Base-by-base conservation (phyloP, 2,888 invertebrate species). In the Sphecodes monilicornis region DNA sequence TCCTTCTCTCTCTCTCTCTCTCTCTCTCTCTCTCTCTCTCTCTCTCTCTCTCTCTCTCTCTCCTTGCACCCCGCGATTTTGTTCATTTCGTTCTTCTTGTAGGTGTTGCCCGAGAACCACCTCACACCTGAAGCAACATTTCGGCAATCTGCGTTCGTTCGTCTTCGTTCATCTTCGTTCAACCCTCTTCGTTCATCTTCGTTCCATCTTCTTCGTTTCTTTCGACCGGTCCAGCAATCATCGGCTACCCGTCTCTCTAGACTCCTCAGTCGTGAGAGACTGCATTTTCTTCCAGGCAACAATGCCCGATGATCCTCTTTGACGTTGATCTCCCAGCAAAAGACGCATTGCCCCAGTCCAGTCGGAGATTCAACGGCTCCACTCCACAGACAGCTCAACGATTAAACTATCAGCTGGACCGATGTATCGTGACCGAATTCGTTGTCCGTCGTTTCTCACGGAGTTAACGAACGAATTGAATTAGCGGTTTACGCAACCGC, bases 71-170 rank as follows among this genome's bases (percentile, higher is more conserved):
- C 36, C 76, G 75, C 36, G 16, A 81, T 66, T 68, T 43, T 13
- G 64, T 71, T 26, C 64, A 41, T 8, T 22, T 50, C 22, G 3
- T 75, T 29, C 60, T 60, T 13, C 57, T 46, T 57, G 73, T 78
- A 72, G 86, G 88, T 88, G 88, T 80, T 78, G 69, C 77, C 57
- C 6, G 39, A 29, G 6, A 29, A 32, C 36, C 29, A 26, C n/a
- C 32, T 54, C 68, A 22, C 54, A 29, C 74, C 50, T 16, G 41
- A 32, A 39, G 16, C 69, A 54, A 36, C 39, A 43, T 22, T 36
- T 46, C 16, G 41, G 11, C 50, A 68, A 68, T 76, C 66, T 41
- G 5, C n/a, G n/a, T 43, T 26, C 16, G 11, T n/a, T 54, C 22
- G 18, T 32, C 64, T 18, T 18, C 32, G 60, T 8, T 32, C 8